These are phyloP conservation scores for Cetoscarus ocellatus DNA, from an alignment of 2,797 vertebrate genomes.

Conservation along the genomic window DNA sequence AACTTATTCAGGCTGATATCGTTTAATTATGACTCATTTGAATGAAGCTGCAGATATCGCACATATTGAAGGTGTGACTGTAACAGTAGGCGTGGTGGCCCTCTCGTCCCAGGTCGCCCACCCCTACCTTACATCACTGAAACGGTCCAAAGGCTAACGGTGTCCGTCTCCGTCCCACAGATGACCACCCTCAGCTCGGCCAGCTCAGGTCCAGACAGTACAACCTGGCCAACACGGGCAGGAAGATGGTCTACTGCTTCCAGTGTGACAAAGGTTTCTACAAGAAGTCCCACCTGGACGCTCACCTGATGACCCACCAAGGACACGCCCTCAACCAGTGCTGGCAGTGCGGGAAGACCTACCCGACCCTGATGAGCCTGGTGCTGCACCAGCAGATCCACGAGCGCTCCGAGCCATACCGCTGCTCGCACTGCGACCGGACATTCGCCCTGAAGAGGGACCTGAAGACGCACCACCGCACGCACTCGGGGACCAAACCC, in stretches of 20 bases:
- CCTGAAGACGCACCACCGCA: constrained; percentile 74
- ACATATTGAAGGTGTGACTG: too few relatives aligned
- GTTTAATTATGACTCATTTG: too few relatives aligned
- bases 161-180: constrained; percentile 21
- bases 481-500: constrained; percentile 67
- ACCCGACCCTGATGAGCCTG: constrained; percentile 63
- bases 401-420: constrained; percentile 50
- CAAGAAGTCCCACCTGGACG: constrained; percentile 66
- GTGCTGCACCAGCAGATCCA: constrained; percentile 73
- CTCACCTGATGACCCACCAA: constrained; percentile 53
- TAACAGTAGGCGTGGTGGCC: too few relatives aligned
- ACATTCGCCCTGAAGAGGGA: constrained; percentile 70
- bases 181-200: constrained; percentile 22
- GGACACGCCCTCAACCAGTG: constrained; percentile 62
- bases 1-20: too few relatives aligned
- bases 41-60: too few relatives aligned
- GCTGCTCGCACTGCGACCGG: constrained; percentile 66
- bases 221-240: constrained; percentile 16
- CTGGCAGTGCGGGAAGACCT: constrained; percentile 70
- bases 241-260: constrained; percentile 67
- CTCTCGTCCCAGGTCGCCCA: too few relatives aligned
- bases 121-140: too few relatives aligned
- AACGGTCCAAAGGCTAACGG: neutral
- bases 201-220: rapidly evolving
- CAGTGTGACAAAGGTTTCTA: constrained; percentile 66